Evolutionary conservation across 1,140 invertebrate genomes (phyloP).

Genomic region (Oryctes rhinoceros): DNA sequence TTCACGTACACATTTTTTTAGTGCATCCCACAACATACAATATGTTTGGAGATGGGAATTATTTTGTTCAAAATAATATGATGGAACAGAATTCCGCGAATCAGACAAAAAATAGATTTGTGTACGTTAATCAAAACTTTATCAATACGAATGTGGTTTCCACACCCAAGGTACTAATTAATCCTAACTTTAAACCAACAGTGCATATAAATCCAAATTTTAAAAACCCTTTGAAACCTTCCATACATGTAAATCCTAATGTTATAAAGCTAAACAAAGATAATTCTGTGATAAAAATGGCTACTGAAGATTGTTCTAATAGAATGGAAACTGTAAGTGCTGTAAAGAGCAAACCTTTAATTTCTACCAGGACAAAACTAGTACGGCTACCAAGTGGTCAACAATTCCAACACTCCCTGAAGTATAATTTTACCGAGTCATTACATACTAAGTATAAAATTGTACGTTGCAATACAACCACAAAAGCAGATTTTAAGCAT

Average conservation of each 20-base stretch:
- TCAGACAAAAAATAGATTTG: conserved; percentile 43
- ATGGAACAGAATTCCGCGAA: background rate
- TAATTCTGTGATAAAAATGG: conserved; percentile 40
- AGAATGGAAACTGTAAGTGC: conserved; percentile 20
- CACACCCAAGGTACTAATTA: conserved; percentile 52
- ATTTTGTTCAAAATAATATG: background rate
- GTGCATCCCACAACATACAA: background rate
- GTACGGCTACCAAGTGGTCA: conserved; percentile 41
- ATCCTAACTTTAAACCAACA: conserved; percentile 56
- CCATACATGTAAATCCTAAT: conserved; percentile 51
- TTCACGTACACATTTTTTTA: background rate
- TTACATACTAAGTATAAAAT: conserved; percentile 54
- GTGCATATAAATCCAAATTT: conserved; percentile 58
- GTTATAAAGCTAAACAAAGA: conserved; percentile 43
- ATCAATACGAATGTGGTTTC: conserved; percentile 28
- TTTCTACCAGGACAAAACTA: conserved; percentile 54
- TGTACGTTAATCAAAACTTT: conserved; percentile 52
- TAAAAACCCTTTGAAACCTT: conserved; percentile 20
- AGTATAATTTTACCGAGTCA: conserved; percentile 46
- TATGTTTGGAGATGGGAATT: background rate
- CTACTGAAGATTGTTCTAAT: conserved; percentile 25
- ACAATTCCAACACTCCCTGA: conserved; percentile 31
- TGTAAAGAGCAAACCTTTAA: conserved; percentile 37
- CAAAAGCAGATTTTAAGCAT: conserved; percentile 39
- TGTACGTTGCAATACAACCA: conserved; percentile 42